Base-by-base conservation (phyloP, 2,113 vertebrate genomes). In the Calidris pygmaea region DNA sequence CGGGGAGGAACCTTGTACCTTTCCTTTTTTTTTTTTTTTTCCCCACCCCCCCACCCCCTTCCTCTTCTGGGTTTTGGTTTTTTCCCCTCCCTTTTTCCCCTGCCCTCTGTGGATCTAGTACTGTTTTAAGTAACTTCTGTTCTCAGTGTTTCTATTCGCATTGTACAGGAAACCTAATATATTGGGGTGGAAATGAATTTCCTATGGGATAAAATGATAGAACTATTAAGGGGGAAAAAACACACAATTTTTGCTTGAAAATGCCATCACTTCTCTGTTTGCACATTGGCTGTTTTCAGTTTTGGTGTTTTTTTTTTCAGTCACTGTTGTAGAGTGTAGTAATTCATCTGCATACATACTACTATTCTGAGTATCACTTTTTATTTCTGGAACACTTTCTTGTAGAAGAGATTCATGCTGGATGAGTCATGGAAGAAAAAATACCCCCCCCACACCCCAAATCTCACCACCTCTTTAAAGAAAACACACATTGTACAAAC, bases 371-470 rank as follows among this genome's bases (percentile, higher is more conserved):
- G 76, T 96, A 93, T 95, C 87, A 93, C 71, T 95, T 96, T 96
- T 96, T 96, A 95, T 95, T 97, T 95, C 74, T 93, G 85, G 86
- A 96, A 94, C 67, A 59, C 53, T 96, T 95, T 93, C 76, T 95
- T 93, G 72, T 93, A 86, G 84, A 90, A 94, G 74, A 96, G 58
- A 95, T 93, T 96, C 63, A 75, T 90, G 45, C 56, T 83, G 55
- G 29, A 91, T 97, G 96, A 97, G 76, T 97, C 92, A 96, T 77
- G 34, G 86, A 92, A 91, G 77, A 90, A 96, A 94, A 89, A 78
- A 83, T 82, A 80, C 20, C 19, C 47, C 47, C 47, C 47, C 20
- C 24, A 5, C 55, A 5, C 43, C 73, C 90, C 37, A 73, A 93
- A 85, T 92, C 75, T 95, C 90, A 90, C 74, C 65, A 85, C 79